These are phyloP conservation scores for Cephus spinipes DNA, from an alignment of 2,888 invertebrate species.

Conservation along the genomic window DNA sequence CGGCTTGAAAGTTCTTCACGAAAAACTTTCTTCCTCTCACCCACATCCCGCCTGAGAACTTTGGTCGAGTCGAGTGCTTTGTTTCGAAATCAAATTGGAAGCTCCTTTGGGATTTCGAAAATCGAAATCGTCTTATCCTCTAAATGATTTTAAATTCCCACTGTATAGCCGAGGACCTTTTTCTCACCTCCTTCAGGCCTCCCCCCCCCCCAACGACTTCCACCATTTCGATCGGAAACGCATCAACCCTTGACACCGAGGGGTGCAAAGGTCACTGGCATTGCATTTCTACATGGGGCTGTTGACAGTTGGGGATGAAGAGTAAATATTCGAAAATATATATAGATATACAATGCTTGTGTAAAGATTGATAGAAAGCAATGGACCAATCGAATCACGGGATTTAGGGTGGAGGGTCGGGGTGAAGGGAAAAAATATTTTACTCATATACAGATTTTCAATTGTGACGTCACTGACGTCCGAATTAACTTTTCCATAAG, in stretches of 20 bases:
- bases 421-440: neutral
- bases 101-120: neutral
- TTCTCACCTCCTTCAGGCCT: neutral
- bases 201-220: constrained; percentile 26
- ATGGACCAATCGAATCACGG: neutral
- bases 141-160: constrained; percentile 11
- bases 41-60: neutral
- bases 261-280: constrained; percentile 6
- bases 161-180: neutral
- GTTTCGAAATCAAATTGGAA: constrained; percentile 20
- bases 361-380: neutral
- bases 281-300: neutral
- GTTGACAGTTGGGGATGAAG: neutral
- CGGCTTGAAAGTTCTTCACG: neutral
- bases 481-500: neutral
- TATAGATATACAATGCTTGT: neutral
- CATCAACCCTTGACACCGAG: constrained; percentile 44
- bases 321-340: neutral
- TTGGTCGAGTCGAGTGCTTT: neutral
- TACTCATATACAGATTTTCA: neutral
- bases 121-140: neutral
- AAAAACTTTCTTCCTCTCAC: neutral
- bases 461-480: neutral
- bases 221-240: constrained; percentile 45
- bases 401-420: neutral